Conservation (phyloP, 30 jellyfish, hydroid and myxozoan genomes). For the Cassiopea andromeda region DNA sequence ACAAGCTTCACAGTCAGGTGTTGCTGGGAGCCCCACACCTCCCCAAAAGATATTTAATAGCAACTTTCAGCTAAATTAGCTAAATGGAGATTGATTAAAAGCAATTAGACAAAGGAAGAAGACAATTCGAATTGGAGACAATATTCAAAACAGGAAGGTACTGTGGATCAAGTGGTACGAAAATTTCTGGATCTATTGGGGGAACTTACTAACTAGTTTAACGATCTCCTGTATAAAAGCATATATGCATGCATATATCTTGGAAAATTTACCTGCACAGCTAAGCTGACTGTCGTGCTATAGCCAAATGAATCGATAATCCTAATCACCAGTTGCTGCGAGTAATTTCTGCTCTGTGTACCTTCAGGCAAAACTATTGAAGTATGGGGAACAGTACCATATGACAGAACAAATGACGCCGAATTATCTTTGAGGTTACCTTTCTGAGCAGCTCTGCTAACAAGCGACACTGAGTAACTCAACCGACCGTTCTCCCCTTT, state of each 20-base stretch:
- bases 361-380: slow-evolving; percentile 25
- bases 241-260: too few relatives aligned
- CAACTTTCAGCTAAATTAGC: too few relatives aligned
- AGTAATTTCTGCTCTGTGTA: not conserved
- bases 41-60: too few relatives aligned
- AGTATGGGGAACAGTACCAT: slow-evolving; percentile 10
- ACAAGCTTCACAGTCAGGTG: too few relatives aligned
- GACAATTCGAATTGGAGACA: too few relatives aligned
- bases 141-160: too few relatives aligned
- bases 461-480: slow-evolving; percentile 25
- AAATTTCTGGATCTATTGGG: too few relatives aligned
- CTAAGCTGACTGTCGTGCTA: not conserved
- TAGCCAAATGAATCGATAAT: slow-evolving; percentile 44
- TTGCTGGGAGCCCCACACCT: too few relatives aligned
- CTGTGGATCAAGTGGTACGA: too few relatives aligned
- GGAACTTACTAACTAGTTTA: not conserved
- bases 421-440: slow-evolving; percentile 5
- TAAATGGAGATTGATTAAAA: too few relatives aligned
- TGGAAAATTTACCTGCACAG: slow-evolving; percentile 5
- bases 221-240: not conserved
- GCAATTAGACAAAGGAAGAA: too few relatives aligned
- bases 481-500: not conserved
- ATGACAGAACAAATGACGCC: slow-evolving; percentile 8
- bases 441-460: not conserved
- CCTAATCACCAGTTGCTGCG: slow-evolving; percentile 33